phyloP scores from a whole-genome alignment of 2,888 invertebrate species.

The Torymus auratus region DNA sequence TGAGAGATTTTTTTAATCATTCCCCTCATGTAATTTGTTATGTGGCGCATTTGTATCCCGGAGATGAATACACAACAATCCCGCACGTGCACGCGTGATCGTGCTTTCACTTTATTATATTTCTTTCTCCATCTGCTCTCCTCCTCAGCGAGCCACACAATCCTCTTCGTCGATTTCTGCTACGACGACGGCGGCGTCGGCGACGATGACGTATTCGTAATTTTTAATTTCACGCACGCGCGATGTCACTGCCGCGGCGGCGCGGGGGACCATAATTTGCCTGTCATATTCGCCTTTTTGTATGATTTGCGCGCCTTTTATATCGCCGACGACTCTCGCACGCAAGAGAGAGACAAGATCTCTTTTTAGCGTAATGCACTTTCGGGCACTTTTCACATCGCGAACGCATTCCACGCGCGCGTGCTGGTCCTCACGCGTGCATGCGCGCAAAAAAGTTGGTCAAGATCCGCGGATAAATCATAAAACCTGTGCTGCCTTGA shows the following conservation, averaged over 20 bases:
- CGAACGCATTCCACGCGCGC: constrained; percentile 25
- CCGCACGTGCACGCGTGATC: neutral
- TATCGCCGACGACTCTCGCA: neutral
- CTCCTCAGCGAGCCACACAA: neutral
- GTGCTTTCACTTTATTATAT: constrained; percentile 28
- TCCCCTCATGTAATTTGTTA: constrained; percentile 4
- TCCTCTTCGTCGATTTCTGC: constrained; percentile 31
- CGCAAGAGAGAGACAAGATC: constrained; percentile 36
- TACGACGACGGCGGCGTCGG: neutral
- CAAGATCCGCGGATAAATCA: constrained; percentile 47
- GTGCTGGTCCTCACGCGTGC: neutral
- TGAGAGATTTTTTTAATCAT: too few species aligned
- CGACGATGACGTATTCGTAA: constrained; percentile 47
- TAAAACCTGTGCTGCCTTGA: constrained; percentile 19
- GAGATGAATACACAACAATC: neutral
- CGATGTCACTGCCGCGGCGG: constrained; percentile 27
- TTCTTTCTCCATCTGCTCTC: neutral
- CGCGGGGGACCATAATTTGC: constrained; percentile 48
- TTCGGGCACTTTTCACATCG: constrained; percentile 18
- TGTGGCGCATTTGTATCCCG: constrained; percentile 10
- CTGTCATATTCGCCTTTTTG: constrained; percentile 49
- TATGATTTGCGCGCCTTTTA: constrained; percentile 46
- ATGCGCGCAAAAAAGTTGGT: constrained; percentile 31
- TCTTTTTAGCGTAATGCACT: constrained; percentile 24
- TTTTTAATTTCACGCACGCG: constrained; percentile 54